Base-by-base conservation (phyloP, 2,888 invertebrate species). In the Dyspetes luteomarginatus region DNA sequence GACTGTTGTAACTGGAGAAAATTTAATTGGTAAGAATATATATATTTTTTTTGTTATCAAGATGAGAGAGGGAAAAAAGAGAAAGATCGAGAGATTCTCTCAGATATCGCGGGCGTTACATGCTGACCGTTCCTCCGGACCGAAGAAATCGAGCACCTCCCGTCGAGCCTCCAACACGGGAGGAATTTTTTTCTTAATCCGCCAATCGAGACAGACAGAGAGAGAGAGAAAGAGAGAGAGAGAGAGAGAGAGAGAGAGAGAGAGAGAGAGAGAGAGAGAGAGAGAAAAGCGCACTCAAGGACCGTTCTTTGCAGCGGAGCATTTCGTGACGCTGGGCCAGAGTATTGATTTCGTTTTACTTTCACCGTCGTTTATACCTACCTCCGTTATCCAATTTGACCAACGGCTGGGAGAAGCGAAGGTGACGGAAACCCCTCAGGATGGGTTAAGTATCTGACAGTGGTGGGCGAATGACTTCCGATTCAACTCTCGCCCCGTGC, bases 321-420 rank as follows among this genome's bases (percentile, higher is more conserved):
- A 15, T 68, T 62, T 28, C 64, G 74, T 64, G 64, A 55, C 55
- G 56, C 48, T 48, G 45, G 55, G 56, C 43, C 41, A 62, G 72
- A 62, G 71, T 72, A 72, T 80, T 72, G 71, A 76, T 80, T 80
- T 80, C 75, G 67, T 76, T 72, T 67, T 41, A 80, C 80, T 80
- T 80, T 80, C 80, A 76, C 80, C 80, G 76, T 67, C 48, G 50
- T 24, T 55, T 28, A 30, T 60, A 52, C 36, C 12, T 36, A 64
- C 65, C 65, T 24, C 64, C 41, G 17, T 60, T 36, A 41, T 67
- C 65, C 67, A 19, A 56, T 36, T 15, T 1, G 19, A 24, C n/a
- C n/a, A 22, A 19, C 36, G 36, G 24, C 17, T 41, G 50, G 30
- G 17, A n/a, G n/a, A 24, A 55, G 17, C 9, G 17, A 60, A 15